Evolutionary conservation across 2,797 vertebrate genomes (phyloP), one percentile per base, ranked within the genome.

Genomic region (Malurus leucopterus): DNA sequence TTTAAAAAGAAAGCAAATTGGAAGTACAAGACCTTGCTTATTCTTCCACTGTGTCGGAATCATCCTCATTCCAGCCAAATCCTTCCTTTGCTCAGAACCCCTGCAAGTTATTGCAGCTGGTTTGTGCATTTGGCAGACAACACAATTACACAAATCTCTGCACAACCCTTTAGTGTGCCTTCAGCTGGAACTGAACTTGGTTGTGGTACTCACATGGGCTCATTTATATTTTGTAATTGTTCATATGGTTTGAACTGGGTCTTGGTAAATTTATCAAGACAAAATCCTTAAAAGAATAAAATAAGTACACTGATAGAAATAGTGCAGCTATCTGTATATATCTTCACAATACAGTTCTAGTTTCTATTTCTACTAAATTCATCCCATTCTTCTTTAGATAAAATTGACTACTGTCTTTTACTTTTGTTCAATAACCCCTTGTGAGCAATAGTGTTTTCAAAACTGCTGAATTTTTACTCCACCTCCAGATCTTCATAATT

Each of bases 161-260:
- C n/a, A 58, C 8, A 68, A 8, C 2, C 27, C 13, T 54, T 24
- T 12, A 43, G 11, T 6, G 4, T 8, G 18, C 24, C 67, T 83
- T 69, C 40, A 78, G 23, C n/a, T 70, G 57, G 57, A 89, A 19
- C 11, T 26, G 8, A 80, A 17, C 30, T 68, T 44, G 44, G 30
- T 49, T 78, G 1, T 1, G 3, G 46, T 0, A 5, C 5, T 22
- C 40, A 13, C 4, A 62, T 9, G 8, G 58, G 11, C 4, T 75
- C 6, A n/a, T n/a, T 54, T 40, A 8, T 30, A n/a, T 68, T 77
- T 59, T 32, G 9, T 21, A 49, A 23, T 43, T 69, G 11, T 50
- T 84, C 24, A 3, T 21, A 57, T 38, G 44, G 44, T 65, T 55
- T 75, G 24, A 64, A 78, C 11, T 57, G 10, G 17, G 5, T 17